Conservation (phyloP, 2,888 invertebrate species). For the Lottia scabra region DNA sequence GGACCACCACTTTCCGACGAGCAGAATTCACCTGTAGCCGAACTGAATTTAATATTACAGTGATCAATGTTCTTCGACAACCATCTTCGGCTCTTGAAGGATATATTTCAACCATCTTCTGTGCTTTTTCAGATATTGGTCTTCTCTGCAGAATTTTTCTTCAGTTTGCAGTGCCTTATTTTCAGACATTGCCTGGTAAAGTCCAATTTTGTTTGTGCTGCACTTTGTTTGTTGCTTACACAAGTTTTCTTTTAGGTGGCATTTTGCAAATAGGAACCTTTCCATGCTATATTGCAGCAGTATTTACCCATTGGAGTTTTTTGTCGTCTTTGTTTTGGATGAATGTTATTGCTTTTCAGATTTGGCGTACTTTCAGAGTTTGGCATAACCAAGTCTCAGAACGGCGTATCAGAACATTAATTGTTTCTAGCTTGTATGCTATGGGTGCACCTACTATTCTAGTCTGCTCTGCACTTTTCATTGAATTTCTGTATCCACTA, state of each 20-base stretch:
- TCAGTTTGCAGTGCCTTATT: slow-evolving; percentile 8
- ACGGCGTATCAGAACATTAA: not conserved
- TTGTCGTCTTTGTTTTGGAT: slow-evolving; percentile 33
- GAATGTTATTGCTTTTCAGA: slow-evolving; percentile 33
- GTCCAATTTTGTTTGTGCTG: slow-evolving; percentile 16
- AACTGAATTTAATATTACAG: not conserved
- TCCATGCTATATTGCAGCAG: slow-evolving; percentile 19
- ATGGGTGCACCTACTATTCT: slow-evolving; percentile 15
- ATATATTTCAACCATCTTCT: slow-evolving; percentile 9
- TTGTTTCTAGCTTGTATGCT: slow-evolving; percentile 20
- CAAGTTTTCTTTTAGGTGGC: slow-evolving; percentile 9
- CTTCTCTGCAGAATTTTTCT: not conserved
- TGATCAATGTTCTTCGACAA: not conserved
- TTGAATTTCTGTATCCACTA: slow-evolving; percentile 22
- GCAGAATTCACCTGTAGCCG: not conserved
- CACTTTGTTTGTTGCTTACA: slow-evolving; percentile 12
- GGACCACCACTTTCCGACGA: not conserved
- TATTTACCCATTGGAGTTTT: slow-evolving; percentile 28
- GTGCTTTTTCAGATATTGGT: slow-evolving; percentile 7
- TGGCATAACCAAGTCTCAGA: slow-evolving; percentile 20
- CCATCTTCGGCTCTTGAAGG: not conserved
- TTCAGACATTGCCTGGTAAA: slow-evolving; percentile 9
- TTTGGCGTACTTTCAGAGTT: slow-evolving; percentile 30
- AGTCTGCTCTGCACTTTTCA: slow-evolving; percentile 15
- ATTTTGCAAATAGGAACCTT: slow-evolving; percentile 13